A percentile compares a stretch with the other conserved stretches of the same genome.
Conservation (phyloP, 2,113 vertebrate genomes). For the Boleophthalmus pectinirostris region DNA sequence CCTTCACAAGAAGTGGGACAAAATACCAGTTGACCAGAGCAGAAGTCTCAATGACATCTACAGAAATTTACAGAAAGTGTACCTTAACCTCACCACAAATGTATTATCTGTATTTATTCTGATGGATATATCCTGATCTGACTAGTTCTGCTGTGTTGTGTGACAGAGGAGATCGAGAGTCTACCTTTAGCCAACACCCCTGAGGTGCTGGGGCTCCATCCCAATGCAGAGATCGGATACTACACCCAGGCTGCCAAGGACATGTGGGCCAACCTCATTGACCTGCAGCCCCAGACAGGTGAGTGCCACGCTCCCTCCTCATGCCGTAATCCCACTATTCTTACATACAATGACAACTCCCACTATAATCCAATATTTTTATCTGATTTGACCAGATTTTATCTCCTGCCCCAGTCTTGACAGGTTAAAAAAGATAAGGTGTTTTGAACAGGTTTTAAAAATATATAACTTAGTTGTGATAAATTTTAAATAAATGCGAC, state of each 20-base stretch:
- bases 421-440: too few relatives aligned
- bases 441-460: too few relatives aligned
- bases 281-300: constrained; percentile 95
- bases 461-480: too few relatives aligned
- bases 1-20: too few relatives aligned
- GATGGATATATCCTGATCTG: too few relatives aligned
- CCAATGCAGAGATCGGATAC: constrained; percentile 94
- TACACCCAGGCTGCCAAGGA: constrained; percentile 86
- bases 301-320: neutral
- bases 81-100: neutral
- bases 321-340: neutral
- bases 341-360: too few relatives aligned
- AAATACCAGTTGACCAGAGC: too few relatives aligned
- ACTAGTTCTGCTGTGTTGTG: constrained; percentile 2
- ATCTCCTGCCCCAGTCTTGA: too few relatives aligned
- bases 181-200: constrained; percentile 87
- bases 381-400: too few relatives aligned
- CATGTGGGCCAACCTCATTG: constrained; percentile 88
- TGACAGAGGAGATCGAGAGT: constrained; percentile 85
- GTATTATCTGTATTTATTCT: neutral
- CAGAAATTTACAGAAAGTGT: neutral
- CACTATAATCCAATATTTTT: too few relatives aligned
- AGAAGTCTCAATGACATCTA: too few relatives aligned
- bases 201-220: constrained; percentile 89
- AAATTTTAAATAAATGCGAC: too few relatives aligned